Base-by-base conservation (phyloP, 1,140 invertebrate genomes). In the Aphelinus atriplicis region DNA sequence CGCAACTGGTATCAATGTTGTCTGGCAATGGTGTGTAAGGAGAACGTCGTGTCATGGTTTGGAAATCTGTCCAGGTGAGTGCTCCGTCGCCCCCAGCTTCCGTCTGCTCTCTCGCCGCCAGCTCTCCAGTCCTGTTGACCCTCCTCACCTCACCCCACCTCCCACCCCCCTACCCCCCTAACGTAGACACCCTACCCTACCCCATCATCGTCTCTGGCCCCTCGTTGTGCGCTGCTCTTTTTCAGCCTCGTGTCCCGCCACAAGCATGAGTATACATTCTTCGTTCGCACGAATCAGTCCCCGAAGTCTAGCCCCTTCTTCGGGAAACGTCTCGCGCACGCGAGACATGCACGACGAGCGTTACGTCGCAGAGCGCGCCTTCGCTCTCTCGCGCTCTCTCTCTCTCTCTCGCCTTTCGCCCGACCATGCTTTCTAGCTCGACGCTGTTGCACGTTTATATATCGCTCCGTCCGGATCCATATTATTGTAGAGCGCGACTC, bases 21-120 rank as follows among this genome's bases (percentile, higher is more conserved):
- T 91, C 91, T 89, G 89, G 91, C 90, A 91, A 97, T 97, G 96
- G 94, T 97, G 92, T 95, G 93, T 92, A 96, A 97, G 91, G 95
- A 96, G 91, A 93, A 95, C 90, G 92, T 92, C 95, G 96, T 92
- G 94, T 95, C 91, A 92, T 95, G 89, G 92, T 97, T 97, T 93
- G 95, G 95, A 91, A 93, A 94, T 91, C 92, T 97, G 89, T 87
- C 87, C 84, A 88, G 87, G 87, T 88, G 82, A 84, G 78, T 55
- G 71, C 42, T 10, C 53, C 46, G 5, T 45, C 42, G 46, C 6
- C 51, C 61, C 62, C 26, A 26, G 26, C 26, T 57, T 7, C 7
- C 53, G n/a, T 42, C 5, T 47, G 46, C 45, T 66, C n/a, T 7
- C 50, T n/a, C 51, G 50, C 64, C 48, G 60, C 74, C 47, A 55